Percentiles rank a stretch among this genome's conserved stretches.
phyloP scores from a whole-genome alignment of 2,113 vertebrate species.

The Pedionomus torquatus region DNA sequence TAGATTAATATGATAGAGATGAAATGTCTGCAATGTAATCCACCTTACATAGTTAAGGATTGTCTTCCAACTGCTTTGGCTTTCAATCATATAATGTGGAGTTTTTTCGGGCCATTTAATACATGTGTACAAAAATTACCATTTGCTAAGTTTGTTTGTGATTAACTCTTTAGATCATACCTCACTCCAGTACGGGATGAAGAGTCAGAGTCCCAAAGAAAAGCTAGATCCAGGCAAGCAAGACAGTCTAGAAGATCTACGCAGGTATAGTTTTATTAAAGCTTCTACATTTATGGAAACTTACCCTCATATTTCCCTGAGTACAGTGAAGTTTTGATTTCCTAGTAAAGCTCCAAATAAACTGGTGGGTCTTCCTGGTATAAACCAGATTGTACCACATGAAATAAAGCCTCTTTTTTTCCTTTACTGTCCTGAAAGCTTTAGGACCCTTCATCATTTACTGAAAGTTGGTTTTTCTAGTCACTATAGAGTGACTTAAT shows the following conservation, averaged over 20 bases:
- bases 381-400: not conserved
- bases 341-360: not conserved
- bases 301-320: not conserved
- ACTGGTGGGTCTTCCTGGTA: not conserved
- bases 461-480: not conserved
- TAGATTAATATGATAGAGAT: not conserved
- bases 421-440: not conserved
- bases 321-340: not conserved
- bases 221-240: conserved; percentile 97
- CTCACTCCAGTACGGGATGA: conserved; percentile 98
- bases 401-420: not conserved
- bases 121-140: not conserved
- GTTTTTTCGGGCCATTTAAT: not conserved
- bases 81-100: not conserved
- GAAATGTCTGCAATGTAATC: not conserved
- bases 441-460: not conserved
- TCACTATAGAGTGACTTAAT: not conserved
- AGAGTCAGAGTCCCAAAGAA: conserved; percentile 98
- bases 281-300: not conserved
- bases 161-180: conserved; percentile 86
- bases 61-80: not conserved
- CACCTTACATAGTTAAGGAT: not conserved
- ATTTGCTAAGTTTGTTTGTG: conserved; percentile 34
- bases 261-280: conserved; percentile 78
- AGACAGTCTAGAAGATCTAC: conserved; percentile 98